A percentile compares a stretch with the other conserved stretches of the same genome.
Evolutionary conservation across 2,113 vertebrate species (phyloP).

Genomic region (Catharus bicknelli): DNA sequence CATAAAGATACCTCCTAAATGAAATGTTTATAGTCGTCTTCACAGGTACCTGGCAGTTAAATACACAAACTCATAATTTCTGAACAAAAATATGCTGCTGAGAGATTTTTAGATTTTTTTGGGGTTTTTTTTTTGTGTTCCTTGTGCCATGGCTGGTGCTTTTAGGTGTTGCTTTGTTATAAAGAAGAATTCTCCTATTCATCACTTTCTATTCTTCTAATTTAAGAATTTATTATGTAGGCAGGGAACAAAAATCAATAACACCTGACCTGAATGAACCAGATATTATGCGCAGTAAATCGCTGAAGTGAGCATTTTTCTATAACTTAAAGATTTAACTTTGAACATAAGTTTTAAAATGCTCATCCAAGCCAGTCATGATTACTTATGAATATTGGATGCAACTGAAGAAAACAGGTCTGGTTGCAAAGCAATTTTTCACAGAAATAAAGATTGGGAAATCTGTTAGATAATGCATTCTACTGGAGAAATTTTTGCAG

Average conservation of each 20-base stretch:
- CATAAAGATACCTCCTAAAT: neutral
- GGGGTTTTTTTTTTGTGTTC: neutral
- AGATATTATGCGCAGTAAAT: neutral
- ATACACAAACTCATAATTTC: neutral
- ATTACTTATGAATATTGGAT: constrained; percentile 31
- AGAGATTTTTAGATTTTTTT: neutral
- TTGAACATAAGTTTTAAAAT: constrained; percentile 36
- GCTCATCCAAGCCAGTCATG: neutral
- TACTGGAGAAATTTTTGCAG: neutral
- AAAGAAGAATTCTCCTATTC: neutral
- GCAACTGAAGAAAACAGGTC: neutral
- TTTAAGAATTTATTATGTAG: constrained; percentile 44
- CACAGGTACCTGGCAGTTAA: neutral
- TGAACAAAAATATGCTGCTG: neutral
- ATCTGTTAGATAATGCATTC: neutral
- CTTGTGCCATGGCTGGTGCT: neutral
- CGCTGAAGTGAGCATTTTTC: constrained; percentile 5
- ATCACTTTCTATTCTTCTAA: constrained; percentile 35
- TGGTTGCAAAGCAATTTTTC: neutral
- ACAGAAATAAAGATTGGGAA: neutral
- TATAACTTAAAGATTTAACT: constrained; percentile 9
- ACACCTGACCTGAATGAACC: constrained; percentile 22
- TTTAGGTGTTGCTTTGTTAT: neutral
- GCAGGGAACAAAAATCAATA: constrained; percentile 48
- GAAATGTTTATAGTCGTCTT: neutral